Evolutionary conservation across 1,140 invertebrate species (phyloP), one percentile per base, ranked within the genome.

Genomic region (Centruroides vittatus): DNA sequence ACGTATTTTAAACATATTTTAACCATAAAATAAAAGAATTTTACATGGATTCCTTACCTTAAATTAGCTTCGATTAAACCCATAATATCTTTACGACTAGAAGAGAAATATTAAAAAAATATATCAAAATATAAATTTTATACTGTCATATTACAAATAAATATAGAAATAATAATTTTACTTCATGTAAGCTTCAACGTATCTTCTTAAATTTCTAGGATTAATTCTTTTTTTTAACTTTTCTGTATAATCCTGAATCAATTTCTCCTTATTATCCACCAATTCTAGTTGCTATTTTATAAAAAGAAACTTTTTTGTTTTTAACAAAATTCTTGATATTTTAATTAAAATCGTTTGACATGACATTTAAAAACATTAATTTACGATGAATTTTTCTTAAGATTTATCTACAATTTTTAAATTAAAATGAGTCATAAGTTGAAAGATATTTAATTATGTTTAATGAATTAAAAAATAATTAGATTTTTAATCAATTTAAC

Each of bases 171-270:
- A 58, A 10, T n/a, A 11, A 53, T 78, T 80, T 79, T 74, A 86
- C 85, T 83, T 86, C 70, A 89, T 81, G 73, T 89, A 89, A 46
- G 86, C 80, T 67, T 86, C 81, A 11, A 89, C 86, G 70, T 87
- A 90, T 68, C 81, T 81, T 68, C 85, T 84, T 58, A 93, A 79
- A 74, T 92, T 93, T 69, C 85, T 83, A 47, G 85, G 81, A 74
- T 93, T 93, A 60, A 92, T 81, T 54, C 84, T 83, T 11, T 71
- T 73, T 64, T 84, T 82, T 58, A 93, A 78, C 47, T 85, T 80
- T 52, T 84, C 82, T 58, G 88, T 80, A 77, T 87, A 93, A 66
- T 86, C 84, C 58, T 80, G 73, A 66, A 91, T 83, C 51, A 86
- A 84, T 61, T 82, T 81, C 62, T 89, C 87, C 79, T 79, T 74